phyloP scores from a whole-genome alignment of 2,113 vertebrate species.

The Choloepus hoffmanni region DNA sequence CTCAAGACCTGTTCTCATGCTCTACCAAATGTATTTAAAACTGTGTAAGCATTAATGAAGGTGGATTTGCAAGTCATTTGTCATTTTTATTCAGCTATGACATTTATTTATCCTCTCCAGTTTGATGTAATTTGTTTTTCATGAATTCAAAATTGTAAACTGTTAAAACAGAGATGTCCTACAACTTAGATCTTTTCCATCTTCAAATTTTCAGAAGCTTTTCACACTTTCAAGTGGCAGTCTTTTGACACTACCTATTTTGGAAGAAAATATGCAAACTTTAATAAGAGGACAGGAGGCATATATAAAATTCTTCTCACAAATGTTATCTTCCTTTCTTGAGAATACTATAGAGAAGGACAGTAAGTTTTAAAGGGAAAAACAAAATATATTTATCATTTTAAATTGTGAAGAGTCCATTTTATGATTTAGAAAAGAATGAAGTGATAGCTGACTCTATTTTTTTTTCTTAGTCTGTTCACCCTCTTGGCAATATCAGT shows the following conservation, averaged over 20 bases:
- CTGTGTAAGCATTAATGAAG: slow-evolving; percentile 56
- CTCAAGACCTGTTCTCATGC: slow-evolving; percentile 33
- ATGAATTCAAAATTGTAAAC: slow-evolving; percentile 1
- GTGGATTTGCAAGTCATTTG: slow-evolving; percentile 70
- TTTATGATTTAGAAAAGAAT: neutral
- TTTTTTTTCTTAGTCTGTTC: neutral
- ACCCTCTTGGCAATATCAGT: neutral
- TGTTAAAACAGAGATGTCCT: slow-evolving; percentile 24
- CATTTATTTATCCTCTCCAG: slow-evolving; percentile 40
- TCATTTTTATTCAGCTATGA: slow-evolving; percentile 67
- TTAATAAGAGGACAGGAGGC: neutral
- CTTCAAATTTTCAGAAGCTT: slow-evolving; percentile 48
- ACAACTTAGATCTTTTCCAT: slow-evolving; percentile 18
- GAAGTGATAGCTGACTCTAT: neutral
- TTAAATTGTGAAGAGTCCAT: neutral
- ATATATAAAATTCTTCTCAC: neutral
- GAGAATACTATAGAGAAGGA: neutral
- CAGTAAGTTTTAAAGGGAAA: neutral
- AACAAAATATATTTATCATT: neutral
- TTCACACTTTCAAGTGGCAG: neutral
- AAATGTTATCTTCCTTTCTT: neutral
- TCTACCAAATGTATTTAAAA: slow-evolving; percentile 28
- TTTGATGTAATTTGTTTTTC: slow-evolving; percentile 68
- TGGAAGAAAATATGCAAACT: neutral
- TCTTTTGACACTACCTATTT: slow-evolving; percentile 44